Evolutionary conservation across 2,113 vertebrate species (phyloP).

Genomic region (Colinus virginianus): DNA sequence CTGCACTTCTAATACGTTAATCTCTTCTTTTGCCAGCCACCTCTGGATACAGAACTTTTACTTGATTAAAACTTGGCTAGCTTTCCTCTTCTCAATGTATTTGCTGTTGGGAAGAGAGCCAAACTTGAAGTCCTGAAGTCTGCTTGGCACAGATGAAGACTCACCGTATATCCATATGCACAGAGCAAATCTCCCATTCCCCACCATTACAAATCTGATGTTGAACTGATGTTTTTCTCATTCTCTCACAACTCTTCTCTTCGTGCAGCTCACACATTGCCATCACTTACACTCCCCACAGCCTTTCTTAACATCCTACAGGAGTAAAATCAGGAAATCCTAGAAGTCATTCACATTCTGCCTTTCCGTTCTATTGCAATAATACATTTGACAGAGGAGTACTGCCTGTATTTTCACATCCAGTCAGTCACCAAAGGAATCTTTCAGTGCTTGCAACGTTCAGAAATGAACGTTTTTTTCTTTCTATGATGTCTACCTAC

Average conservation of each 20-base stretch:
- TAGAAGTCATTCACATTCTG: conserved; percentile 47
- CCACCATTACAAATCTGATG: background rate
- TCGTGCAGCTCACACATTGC: conserved; percentile 28
- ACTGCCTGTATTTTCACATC: conserved; percentile 46
- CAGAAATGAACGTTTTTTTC: conserved; percentile 41
- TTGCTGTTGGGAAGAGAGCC: conserved; percentile 61
- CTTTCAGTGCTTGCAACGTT: background rate
- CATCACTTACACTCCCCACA: conserved; percentile 37
- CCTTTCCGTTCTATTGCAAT: conserved; percentile 18
- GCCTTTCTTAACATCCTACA: conserved; percentile 48
- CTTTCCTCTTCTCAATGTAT: conserved; percentile 40
- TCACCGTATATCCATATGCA: conserved; percentile 28
- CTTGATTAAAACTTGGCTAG: conserved; percentile 71
- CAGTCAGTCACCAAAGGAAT: conserved; percentile 56
- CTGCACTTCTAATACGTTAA: conserved; percentile 69
- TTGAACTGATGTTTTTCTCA: conserved; percentile 58
- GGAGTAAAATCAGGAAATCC: conserved; percentile 35
- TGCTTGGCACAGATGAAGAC: conserved; percentile 59
- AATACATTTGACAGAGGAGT: conserved; percentile 43
- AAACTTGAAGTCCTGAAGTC: conserved; percentile 54
- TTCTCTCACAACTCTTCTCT: conserved; percentile 34
- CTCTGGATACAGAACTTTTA: conserved; percentile 67
- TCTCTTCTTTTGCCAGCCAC: conserved; percentile 66
- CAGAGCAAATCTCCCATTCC: conserved; percentile 16
- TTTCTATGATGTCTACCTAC: background rate